Evolutionary conservation across 2,888 invertebrate species (phyloP).

Genomic region (Homarus gammarus): DNA sequence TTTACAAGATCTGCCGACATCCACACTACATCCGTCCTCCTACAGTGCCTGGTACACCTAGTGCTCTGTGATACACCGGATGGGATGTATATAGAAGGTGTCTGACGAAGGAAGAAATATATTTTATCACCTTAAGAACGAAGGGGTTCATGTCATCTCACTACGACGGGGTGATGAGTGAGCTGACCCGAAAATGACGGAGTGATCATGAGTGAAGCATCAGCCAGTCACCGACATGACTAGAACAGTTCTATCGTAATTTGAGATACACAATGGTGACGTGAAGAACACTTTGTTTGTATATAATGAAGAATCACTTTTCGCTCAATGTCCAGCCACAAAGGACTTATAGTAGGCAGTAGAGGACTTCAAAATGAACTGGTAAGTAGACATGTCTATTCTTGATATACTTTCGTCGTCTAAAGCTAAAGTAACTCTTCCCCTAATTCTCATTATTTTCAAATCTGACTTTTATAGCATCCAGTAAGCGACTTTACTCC

Average conservation of each 20-base stretch:
- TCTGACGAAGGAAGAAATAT: neutral
- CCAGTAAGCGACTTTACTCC: too few species aligned
- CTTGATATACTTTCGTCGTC: too few species aligned
- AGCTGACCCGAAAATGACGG: neutral
- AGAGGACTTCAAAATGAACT: slow-evolving; percentile 33
- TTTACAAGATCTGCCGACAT: neutral
- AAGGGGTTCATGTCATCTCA: too few species aligned
- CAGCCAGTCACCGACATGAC: too few species aligned
- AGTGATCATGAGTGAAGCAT: neutral
- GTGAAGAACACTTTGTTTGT: neutral
- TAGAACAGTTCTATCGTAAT: neutral
- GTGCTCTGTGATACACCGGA: neutral
- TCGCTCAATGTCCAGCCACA: slow-evolving; percentile 44
- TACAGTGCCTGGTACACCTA: neutral
- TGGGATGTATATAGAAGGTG: too few species aligned
- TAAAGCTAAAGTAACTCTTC: too few species aligned
- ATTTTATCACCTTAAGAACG: neutral
- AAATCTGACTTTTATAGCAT: too few species aligned
- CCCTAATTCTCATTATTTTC: too few species aligned
- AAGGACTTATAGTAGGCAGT: slow-evolving; percentile 11
- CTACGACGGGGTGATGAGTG: neutral
- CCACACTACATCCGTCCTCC: neutral
- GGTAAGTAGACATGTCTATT: slow-evolving; percentile 13
- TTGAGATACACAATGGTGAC: slow-evolving; percentile 22
- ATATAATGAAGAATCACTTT: neutral